A percentile compares a stretch with the other conserved stretches of the same genome.
These are phyloP conservation scores for Momotus momota DNA, from an alignment of 2,797 vertebrate species.

Conservation along the genomic window DNA sequence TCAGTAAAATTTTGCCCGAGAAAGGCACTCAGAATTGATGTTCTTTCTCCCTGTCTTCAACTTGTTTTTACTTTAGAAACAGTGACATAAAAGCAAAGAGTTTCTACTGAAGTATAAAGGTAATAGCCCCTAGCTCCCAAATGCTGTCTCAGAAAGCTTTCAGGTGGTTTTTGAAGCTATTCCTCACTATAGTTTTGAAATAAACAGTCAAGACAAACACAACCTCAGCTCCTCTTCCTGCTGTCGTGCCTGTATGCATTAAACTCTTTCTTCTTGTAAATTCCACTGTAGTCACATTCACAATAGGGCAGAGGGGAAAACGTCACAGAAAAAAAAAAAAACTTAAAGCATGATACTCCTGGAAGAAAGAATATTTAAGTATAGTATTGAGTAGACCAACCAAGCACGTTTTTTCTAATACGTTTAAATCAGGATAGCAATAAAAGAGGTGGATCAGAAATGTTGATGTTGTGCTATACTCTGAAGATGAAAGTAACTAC, in stretches of 20 bases:
- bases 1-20: neutral
- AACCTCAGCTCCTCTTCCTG: neutral
- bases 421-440: neutral
- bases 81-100: neutral
- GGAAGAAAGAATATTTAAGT: neutral
- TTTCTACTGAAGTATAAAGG: neutral
- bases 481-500: neutral
- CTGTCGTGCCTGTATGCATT: neutral
- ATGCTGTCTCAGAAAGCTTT: neutral
- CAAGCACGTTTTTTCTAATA: neutral
- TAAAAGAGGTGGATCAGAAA: neutral
- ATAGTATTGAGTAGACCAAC: neutral
- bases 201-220: conserved; percentile 10
- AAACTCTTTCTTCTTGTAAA: neutral
- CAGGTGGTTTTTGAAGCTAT: conserved; percentile 1
- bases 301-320: neutral
- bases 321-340: neutral
- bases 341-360: neutral
- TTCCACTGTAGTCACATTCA: neutral
- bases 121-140: neutral
- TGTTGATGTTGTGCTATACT: neutral
- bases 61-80: neutral
- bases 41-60: neutral
- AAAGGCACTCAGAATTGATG: neutral
- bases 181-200: neutral